Evolutionary conservation across 2,113 vertebrate species (phyloP).

Genomic region (Syrmaticus mikado): DNA sequence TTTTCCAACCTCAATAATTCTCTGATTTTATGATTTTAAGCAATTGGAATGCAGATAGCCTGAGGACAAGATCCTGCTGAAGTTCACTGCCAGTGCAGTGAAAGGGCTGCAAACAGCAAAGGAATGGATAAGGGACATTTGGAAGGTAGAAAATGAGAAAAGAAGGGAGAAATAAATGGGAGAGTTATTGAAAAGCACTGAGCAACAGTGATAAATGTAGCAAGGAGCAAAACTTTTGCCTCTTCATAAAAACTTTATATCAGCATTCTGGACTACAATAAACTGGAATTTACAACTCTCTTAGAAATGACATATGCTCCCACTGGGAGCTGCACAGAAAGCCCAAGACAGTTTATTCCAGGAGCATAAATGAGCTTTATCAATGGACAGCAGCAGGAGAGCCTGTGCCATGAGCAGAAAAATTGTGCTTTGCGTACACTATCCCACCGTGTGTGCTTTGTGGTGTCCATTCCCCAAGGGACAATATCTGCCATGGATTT

Average conservation of each 20-base stretch:
- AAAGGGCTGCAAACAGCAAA: neutral
- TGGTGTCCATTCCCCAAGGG: neutral
- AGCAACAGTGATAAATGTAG: neutral
- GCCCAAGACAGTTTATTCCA: neutral
- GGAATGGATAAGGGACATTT: neutral
- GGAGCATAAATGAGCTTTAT: neutral
- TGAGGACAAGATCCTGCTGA: neutral
- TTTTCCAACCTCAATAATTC: no score
- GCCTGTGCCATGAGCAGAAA: fast-evolving
- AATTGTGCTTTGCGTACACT: neutral
- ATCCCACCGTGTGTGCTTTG: neutral
- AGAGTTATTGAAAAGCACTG: neutral
- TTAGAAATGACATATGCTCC: neutral
- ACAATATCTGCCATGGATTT: neutral
- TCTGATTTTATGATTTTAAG: no score
- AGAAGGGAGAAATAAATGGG: neutral
- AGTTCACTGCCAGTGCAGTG: neutral
- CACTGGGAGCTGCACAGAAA: neutral
- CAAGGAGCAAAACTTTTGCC: neutral
- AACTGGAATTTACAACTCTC: neutral
- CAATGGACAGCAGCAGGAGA: neutral
- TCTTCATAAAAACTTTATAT: neutral
- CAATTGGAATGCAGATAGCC: neutral
- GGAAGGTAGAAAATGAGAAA: neutral
- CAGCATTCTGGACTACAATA: neutral